These are phyloP conservation scores for Julus scandinavius DNA, from an alignment of 2,888 invertebrate species.

Conservation along the genomic window DNA sequence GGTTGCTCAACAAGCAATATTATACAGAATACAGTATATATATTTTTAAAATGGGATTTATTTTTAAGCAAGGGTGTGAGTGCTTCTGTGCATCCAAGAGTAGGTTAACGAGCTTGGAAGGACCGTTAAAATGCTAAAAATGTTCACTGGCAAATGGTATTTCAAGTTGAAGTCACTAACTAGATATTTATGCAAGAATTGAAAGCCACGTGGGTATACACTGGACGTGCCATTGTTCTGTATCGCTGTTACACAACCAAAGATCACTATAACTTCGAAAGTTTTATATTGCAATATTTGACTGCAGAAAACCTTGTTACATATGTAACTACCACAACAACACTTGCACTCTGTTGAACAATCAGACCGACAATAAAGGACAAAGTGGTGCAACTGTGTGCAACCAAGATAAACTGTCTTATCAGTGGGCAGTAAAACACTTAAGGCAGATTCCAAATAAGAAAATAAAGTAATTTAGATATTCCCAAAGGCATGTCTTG, in stretches of 20 bases:
- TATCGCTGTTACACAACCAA: background rate
- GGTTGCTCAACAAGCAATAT: background rate
- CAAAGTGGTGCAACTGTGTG: too few relatives aligned
- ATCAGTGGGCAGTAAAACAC: too few relatives aligned
- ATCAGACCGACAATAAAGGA: too few relatives aligned
- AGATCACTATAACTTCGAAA: too few relatives aligned
- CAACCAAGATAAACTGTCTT: too few relatives aligned
- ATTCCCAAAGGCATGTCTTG: too few relatives aligned
- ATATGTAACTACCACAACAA: background rate
- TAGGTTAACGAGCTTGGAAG: slow-evolving; percentile 16
- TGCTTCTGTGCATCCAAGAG: slow-evolving; percentile 33
- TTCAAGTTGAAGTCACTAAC: slow-evolving; percentile 7
- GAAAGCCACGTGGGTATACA: background rate
- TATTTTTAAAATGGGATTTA: slow-evolving; percentile 33
- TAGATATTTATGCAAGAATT: slow-evolving; percentile 1
- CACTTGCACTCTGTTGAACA: too few relatives aligned
- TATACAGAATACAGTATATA: background rate
- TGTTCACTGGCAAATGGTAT: background rate
- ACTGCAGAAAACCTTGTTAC: too few relatives aligned
- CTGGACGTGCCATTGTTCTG: background rate
- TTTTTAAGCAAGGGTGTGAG: slow-evolving; percentile 14
- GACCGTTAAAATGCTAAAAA: background rate
- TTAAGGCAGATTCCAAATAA: too few relatives aligned
- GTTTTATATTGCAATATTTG: too few relatives aligned
- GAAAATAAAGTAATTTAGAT: too few relatives aligned